Percentiles rank a stretch among this genome's conserved stretches.
These are phyloP conservation scores for Apostichopus parvimensis DNA, from an alignment of 35 echinoderm and acorn worm genomes.

Conservation along the genomic window DNA sequence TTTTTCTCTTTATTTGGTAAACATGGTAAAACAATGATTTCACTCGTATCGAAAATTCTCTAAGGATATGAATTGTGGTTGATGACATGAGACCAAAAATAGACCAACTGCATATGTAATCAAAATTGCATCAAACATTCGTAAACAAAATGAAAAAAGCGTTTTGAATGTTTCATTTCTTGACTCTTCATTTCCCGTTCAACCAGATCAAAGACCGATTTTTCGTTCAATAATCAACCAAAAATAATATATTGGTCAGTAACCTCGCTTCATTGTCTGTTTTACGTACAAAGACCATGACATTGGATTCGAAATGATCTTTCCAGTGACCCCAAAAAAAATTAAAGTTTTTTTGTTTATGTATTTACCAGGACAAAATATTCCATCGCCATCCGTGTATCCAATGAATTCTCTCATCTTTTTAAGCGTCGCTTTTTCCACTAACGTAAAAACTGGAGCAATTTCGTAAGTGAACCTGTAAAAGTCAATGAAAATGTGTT, in stretches of 20 bases:
- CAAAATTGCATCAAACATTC: neutral
- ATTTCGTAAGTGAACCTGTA: constrained; percentile 98
- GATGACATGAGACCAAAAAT: no score
- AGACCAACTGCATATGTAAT: no score
- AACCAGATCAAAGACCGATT: neutral
- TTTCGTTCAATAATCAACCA: neutral
- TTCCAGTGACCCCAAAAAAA: neutral
- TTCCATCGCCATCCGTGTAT: constrained; percentile 89
- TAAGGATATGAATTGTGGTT: no score
- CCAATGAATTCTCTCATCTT: constrained; percentile 95
- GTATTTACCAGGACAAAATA: constrained; percentile 86
- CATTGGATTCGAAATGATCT: neutral
- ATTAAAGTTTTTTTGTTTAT: neutral
- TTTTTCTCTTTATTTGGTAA: no score
- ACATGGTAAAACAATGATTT: no score
- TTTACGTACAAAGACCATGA: neutral
- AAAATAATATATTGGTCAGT: neutral
- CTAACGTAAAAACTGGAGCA: constrained; percentile 88
- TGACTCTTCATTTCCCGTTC: neutral
- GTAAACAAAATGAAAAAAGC: neutral
- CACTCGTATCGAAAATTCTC: no score
- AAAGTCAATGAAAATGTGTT: neutral
- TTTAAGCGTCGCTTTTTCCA: constrained; percentile 85
- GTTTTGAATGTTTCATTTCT: neutral
- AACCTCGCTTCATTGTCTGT: neutral